These are phyloP conservation scores for Cancer borealis DNA, from an alignment of 2,888 invertebrate species.

Conservation along the genomic window DNA sequence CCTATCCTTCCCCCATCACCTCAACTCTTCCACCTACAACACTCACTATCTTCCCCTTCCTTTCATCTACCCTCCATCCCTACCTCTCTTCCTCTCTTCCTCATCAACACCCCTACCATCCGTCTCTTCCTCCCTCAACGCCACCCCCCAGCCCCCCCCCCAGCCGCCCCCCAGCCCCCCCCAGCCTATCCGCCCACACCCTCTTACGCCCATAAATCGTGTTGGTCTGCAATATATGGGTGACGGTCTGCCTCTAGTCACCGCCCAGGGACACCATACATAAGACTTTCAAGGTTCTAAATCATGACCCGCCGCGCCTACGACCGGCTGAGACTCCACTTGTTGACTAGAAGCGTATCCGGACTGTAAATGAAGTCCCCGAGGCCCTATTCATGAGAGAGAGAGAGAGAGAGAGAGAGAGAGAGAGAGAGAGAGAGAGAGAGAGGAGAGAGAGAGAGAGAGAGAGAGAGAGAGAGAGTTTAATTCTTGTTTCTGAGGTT, in stretches of 20 bases:
- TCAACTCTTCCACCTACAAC: not conserved
- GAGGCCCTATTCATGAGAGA: not conserved
- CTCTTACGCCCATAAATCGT: not conserved
- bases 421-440: not conserved
- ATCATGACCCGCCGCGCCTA: constrained; percentile 26
- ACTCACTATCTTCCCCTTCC: not conserved
- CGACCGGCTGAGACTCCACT: not conserved
- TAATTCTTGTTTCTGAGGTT: not conserved
- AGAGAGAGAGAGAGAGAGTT: not conserved
- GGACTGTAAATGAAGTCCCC: constrained; percentile 21
- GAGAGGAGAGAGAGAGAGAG: not conserved
- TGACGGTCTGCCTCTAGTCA: constrained; percentile 13
- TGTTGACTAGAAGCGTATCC: constrained; percentile 31
- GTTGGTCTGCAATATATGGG: constrained; percentile 38
- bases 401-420: constrained; percentile 29
- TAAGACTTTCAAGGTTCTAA: not conserved
- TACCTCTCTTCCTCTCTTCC: not conserved
- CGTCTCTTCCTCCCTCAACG: not conserved
- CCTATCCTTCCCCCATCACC: not conserved
- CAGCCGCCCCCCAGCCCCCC: not conserved
- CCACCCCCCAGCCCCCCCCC: not conserved
- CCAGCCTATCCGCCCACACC: not conserved
- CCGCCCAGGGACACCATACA: constrained; percentile 34
- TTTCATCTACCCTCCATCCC: not conserved
- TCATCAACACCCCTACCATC: not conserved